phyloP scores from a whole-genome alignment of 2,797 vertebrate species.

The Pangasius djambal region DNA sequence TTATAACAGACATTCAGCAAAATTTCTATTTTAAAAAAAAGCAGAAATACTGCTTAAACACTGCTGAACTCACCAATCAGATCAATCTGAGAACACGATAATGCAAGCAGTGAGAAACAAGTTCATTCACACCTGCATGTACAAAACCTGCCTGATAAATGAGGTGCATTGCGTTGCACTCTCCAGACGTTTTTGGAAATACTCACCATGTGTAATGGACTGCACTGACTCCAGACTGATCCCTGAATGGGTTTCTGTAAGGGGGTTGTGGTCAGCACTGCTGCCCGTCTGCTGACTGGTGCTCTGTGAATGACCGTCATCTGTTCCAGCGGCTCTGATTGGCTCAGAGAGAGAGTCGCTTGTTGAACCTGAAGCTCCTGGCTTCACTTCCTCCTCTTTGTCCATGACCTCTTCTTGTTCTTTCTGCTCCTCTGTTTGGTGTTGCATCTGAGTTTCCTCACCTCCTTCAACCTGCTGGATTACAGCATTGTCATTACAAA shows the following conservation, averaged over 20 bases:
- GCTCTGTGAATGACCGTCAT: constrained; percentile 57
- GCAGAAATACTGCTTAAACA: not conserved
- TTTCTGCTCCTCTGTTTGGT: constrained; percentile 23
- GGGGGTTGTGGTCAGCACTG: constrained; percentile 65
- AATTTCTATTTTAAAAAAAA: not conserved
- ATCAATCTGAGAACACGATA: no score
- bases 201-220: constrained; percentile 79
- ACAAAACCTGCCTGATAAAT: not conserved
- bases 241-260: constrained; percentile 77
- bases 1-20: not conserved
- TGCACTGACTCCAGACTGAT: constrained; percentile 83
- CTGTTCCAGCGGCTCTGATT: constrained; percentile 47
- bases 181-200: not conserved
- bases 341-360: constrained; percentile 52
- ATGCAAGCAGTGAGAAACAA: not conserved
- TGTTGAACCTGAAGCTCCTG: constrained; percentile 25
- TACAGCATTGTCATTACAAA: not conserved
- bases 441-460: not conserved
- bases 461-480: constrained; percentile 26
- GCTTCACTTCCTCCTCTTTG: constrained; percentile 61
- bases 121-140: not conserved
- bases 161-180: not conserved
- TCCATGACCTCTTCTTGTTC: constrained; percentile 34
- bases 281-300: constrained; percentile 54
- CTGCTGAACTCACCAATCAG: not conserved